Evolutionary conservation across 2,113 vertebrate genomes (phyloP), one percentile per base, ranked within the genome.

Genomic region (Marmota flaviventris): DNA sequence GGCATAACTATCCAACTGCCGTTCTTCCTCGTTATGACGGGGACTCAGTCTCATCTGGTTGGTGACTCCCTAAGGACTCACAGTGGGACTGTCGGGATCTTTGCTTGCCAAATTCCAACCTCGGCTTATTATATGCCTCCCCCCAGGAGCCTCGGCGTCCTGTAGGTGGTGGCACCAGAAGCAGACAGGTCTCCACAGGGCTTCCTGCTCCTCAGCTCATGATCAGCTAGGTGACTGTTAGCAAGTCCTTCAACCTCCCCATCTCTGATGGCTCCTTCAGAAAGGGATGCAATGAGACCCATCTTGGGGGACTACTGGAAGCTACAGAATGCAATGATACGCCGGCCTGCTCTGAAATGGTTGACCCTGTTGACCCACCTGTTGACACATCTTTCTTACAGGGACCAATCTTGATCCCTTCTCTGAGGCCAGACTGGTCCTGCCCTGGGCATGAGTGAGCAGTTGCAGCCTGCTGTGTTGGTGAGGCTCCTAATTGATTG

Each of bases 251-350:
- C 58, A 16, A 67, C 42, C 37, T 56, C 18, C 65, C 4, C 48
- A 25, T 58, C 72, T 18, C 65, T 0, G 5, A 24, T 11, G 91
- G 25, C 13, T 75, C 91, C 18, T 51, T 37, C 16, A 25, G 8
- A 53, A n/a, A 86, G 75, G 32, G 65, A 16, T 22, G 45, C 29
- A 25, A 8, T 3, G 61, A 78, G 42, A 29, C 16, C 2, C 48
- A 10, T 10, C 61, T 25, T 18, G n/a, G 29, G 85, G 12, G 8
- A 3, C 5, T 42, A 37, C 16, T 42, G 12, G 1, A 32, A 48
- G 22, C 3, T 29, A 6, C 1, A 0, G 65, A 1, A 5, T 2
- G 4, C 42, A 63, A 25, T 1, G 34, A 42, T 3, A 1, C 6
- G 11, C 70, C 0, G 1, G 58, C 37, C 29, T 3, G 79, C 32